Conservation (phyloP, 2,888 invertebrate genomes). For the Metallyticus violacea region DNA sequence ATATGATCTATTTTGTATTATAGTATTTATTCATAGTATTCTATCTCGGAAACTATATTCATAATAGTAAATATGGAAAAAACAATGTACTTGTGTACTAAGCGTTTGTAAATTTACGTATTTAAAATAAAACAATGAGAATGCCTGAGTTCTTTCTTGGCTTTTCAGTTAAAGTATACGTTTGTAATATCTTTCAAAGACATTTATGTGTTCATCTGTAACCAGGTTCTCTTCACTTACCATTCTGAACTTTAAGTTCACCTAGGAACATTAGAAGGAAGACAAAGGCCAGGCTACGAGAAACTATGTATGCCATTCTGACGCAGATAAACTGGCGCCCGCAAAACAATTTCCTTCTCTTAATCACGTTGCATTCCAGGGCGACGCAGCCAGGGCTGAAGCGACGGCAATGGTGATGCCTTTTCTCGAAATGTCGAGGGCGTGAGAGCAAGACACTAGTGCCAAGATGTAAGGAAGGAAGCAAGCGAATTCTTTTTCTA, state of each 20-base stretch:
- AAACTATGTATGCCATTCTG: slow-evolving; percentile 2
- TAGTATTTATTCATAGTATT: no score
- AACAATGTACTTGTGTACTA: no score
- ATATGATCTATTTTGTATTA: no score
- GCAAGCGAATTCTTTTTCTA: not conserved
- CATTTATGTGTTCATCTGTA: not conserved
- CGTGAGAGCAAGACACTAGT: no score
- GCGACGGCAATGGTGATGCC: not conserved
- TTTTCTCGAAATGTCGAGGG: not conserved
- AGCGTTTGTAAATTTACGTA: no score
- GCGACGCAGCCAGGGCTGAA: not conserved
- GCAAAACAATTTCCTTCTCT: slow-evolving; percentile 6
- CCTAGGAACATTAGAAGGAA: not conserved
- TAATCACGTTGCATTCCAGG: slow-evolving; percentile 6
- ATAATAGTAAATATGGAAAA: no score
- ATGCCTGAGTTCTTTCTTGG: no score
- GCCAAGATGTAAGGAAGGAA: not conserved
- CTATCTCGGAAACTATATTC: no score
- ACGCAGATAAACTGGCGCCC: slow-evolving; percentile 5
- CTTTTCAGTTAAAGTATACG: no score
- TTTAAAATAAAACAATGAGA: no score
- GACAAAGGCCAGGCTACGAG: not conserved
- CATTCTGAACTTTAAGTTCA: not conserved
- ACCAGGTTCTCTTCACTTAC: not conserved
- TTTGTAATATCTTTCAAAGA: no score